phyloP scores from a whole-genome alignment of 2,797 vertebrate species.

The Pangasius mekongensis region DNA sequence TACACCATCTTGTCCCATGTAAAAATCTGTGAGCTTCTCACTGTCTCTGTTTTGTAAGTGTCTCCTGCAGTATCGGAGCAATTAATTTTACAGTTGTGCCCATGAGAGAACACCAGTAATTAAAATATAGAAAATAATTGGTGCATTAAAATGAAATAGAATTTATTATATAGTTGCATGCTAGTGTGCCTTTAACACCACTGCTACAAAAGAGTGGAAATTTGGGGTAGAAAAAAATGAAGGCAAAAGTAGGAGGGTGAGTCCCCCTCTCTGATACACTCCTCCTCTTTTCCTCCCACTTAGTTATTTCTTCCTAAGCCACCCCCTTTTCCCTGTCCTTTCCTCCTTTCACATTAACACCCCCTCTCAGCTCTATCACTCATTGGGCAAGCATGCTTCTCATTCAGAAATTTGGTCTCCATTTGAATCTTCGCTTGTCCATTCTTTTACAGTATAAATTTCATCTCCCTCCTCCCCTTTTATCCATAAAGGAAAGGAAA shows the following conservation, averaged over 20 bases:
- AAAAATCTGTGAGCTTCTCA: not conserved
- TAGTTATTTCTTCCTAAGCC: constrained; percentile 59
- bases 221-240: constrained; percentile 32
- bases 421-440: constrained; percentile 44
- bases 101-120: not conserved
- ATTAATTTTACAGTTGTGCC: not conserved
- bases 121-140: not conserved
- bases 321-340: constrained; percentile 50
- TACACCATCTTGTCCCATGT: not conserved
- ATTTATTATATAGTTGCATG: not conserved
- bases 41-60: not conserved
- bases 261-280: constrained; percentile 50
- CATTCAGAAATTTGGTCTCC: constrained; percentile 50
- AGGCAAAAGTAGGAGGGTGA: constrained; percentile 32
- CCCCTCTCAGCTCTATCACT: constrained; percentile 59
- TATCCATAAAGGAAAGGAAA: constrained; percentile 44
- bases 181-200: not conserved
- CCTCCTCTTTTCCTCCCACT: constrained; percentile 63
- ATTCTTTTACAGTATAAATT: constrained; percentile 40
- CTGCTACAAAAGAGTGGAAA: constrained; percentile 9
- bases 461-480: constrained; percentile 47
- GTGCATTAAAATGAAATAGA: not conserved
- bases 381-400: constrained; percentile 53
- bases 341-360: constrained; percentile 47
- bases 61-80: not conserved